Evolutionary conservation across 1,140 invertebrate species (phyloP).

Genomic region (Lucilia sericata): DNA sequence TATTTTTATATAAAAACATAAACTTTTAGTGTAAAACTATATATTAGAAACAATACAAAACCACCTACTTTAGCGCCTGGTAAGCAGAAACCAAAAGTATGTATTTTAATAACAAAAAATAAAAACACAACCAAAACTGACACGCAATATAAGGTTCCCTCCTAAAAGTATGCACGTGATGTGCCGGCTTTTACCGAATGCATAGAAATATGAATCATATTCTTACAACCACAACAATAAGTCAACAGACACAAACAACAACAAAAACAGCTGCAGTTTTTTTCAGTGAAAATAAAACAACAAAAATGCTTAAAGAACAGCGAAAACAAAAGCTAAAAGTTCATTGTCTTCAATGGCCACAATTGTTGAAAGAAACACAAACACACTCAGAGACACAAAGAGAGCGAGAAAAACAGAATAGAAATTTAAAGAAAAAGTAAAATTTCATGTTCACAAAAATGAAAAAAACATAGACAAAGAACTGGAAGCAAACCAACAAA

Average conservation of each 20-base stretch:
- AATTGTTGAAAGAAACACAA: background rate
- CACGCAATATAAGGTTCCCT: background rate
- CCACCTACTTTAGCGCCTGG: too few species aligned
- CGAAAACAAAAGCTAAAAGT: slow-evolving; percentile 4
- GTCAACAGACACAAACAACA: background rate
- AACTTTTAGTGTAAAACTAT: too few species aligned
- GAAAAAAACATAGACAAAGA: background rate
- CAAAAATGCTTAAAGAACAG: background rate
- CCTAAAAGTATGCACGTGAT: slow-evolving; percentile 18
- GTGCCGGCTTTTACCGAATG: background rate
- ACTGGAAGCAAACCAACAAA: background rate
- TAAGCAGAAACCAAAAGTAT: slow-evolving; percentile 1
- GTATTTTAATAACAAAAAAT: slow-evolving; percentile 8
- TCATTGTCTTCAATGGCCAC: slow-evolving; percentile 22
- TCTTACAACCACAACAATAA: background rate
- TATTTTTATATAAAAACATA: too few species aligned
- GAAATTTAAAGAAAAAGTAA: slow-evolving; percentile 12
- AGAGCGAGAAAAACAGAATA: background rate
- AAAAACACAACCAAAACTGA: background rate
- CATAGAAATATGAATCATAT: background rate
- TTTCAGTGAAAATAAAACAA: background rate
- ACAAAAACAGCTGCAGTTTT: slow-evolving; percentile 1
- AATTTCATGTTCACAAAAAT: background rate
- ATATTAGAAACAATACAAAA: too few species aligned
- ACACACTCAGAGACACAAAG: background rate